A percentile compares a stretch with the other conserved stretches of the same genome.
These are phyloP conservation scores for Hiodon tergisus DNA, from an alignment of 2,113 vertebrate species.

Conservation along the genomic window DNA sequence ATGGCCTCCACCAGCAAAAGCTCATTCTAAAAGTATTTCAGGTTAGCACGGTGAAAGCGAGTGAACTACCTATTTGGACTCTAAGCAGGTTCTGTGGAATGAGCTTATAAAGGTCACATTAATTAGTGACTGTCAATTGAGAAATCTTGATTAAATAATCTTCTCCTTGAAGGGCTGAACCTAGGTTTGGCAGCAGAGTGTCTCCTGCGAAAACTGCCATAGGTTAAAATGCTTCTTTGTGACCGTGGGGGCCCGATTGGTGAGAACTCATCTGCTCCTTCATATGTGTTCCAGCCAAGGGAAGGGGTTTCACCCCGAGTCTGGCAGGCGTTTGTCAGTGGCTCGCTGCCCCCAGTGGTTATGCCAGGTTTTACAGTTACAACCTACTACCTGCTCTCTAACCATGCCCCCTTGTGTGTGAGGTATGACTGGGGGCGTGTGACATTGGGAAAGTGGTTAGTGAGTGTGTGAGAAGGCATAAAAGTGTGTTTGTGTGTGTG, in stretches of 20 bases:
- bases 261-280: slow-evolving; percentile 17
- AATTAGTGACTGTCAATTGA: too few species aligned
- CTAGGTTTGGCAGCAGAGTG: slow-evolving; percentile 17
- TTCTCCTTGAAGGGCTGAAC: slow-evolving; percentile 23
- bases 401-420: too few species aligned
- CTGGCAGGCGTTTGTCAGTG: too few species aligned
- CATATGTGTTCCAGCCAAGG: not conserved
- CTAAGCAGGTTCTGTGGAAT: too few species aligned
- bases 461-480: slow-evolving; percentile 7
- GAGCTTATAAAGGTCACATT: too few species aligned
- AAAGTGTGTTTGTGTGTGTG: too few species aligned
- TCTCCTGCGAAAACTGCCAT: slow-evolving; percentile 28
- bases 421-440: not conserved
- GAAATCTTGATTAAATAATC: slow-evolving; percentile 9
- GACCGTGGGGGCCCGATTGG: slow-evolving; percentile 13
- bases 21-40: too few species aligned
- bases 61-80: too few species aligned
- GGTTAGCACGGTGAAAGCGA: too few species aligned
- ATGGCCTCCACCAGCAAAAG: too few species aligned
- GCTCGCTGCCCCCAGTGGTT: too few species aligned
- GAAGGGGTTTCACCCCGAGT: not conserved
- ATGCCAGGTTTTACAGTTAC: not conserved
- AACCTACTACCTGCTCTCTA: not conserved
- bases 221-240: slow-evolving; percentile 32
- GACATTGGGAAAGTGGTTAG: slow-evolving; percentile 19